A percentile compares a stretch with the other conserved stretches of the same genome.
phyloP scores from a whole-genome alignment of 2,888 invertebrate genomes.

The Trypoxylon attenuatum region DNA sequence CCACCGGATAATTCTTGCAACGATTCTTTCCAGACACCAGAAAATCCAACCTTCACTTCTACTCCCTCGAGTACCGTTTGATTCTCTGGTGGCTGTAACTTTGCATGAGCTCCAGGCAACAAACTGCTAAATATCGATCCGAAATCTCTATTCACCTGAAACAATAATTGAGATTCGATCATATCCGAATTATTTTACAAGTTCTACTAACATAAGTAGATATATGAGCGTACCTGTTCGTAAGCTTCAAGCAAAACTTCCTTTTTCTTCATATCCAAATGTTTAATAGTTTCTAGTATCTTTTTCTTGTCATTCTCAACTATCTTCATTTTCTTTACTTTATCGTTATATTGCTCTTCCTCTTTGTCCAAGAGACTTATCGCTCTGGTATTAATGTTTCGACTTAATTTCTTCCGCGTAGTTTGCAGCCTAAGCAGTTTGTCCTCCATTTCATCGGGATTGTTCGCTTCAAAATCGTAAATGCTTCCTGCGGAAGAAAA shows the following conservation, averaged over 20 bases:
- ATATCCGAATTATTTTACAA: background rate
- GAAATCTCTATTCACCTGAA: slow-evolving; percentile 91
- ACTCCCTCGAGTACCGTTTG: slow-evolving; percentile 88
- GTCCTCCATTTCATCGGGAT: slow-evolving; percentile 78
- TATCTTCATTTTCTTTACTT: slow-evolving; percentile 82
- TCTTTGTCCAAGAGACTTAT: slow-evolving; percentile 91
- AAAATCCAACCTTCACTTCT: slow-evolving; percentile 93
- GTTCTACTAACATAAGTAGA: background rate
- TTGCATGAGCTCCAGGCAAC: slow-evolving; percentile 92
- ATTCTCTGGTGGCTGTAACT: slow-evolving; percentile 86
- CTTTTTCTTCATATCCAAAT: slow-evolving; percentile 94
- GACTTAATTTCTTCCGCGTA: slow-evolving; percentile 80
- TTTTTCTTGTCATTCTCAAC: slow-evolving; percentile 85
- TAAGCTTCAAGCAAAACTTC: slow-evolving; percentile 88
- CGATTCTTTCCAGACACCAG: slow-evolving; percentile 96
- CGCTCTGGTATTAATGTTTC: slow-evolving; percentile 87
- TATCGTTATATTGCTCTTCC: slow-evolving; percentile 86
- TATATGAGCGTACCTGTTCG: slow-evolving; percentile 75
- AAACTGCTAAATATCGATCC: slow-evolving; percentile 94
- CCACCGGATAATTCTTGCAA: slow-evolving; percentile 97
- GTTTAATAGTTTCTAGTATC: slow-evolving; percentile 86
- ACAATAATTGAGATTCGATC: slow-evolving; percentile 2
- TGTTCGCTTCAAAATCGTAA: slow-evolving; percentile 81
- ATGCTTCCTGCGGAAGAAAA: slow-evolving; percentile 76
- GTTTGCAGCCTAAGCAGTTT: slow-evolving; percentile 78